These are phyloP conservation scores for Andinoacara biseriatus DNA, from an alignment of 2,113 vertebrate species.

Conservation along the genomic window DNA sequence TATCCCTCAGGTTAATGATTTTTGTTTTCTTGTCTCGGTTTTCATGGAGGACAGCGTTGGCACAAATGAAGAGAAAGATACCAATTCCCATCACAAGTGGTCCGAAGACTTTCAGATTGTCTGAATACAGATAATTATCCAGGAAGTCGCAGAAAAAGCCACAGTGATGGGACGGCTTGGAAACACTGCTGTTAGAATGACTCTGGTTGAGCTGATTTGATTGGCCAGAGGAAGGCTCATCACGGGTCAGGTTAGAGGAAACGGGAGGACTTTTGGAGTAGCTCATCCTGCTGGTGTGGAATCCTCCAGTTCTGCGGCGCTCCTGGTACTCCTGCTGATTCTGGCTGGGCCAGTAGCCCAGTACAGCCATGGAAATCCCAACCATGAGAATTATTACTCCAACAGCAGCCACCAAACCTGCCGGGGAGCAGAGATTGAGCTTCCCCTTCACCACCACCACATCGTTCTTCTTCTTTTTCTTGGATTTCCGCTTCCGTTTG, in stretches of 20 bases:
- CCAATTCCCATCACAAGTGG: conserved; percentile 98
- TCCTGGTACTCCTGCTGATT: conserved; percentile 78
- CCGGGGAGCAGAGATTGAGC: conserved; percentile 93
- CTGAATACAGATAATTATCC: conserved; percentile 91
- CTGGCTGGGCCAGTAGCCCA: conserved; percentile 95
- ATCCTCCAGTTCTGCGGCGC: conserved; percentile 54
- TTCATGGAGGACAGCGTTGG: conserved; percentile 96
- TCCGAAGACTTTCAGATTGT: conserved; percentile 96
- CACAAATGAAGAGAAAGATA: conserved; percentile 99
- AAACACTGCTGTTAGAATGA: conserved; percentile 57
- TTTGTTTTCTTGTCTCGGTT: conserved; percentile 98
- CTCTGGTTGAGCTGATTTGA: conserved; percentile 50
- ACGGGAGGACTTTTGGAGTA: conserved; percentile 55
- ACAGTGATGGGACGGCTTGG: conserved; percentile 52
- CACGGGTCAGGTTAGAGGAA: conserved; percentile 55
- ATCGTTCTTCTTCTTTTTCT: conserved; percentile 94
- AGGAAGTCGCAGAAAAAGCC: conserved; percentile 87
- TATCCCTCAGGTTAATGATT: conserved; percentile 95
- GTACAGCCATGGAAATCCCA: conserved; percentile 91
- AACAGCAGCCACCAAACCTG: conserved; percentile 89
- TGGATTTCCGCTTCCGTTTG: conserved; percentile 90
- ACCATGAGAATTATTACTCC: conserved; percentile 91
- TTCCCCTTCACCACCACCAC: conserved; percentile 98
- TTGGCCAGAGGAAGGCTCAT: conserved; percentile 16
- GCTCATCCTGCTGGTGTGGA: conserved; percentile 58